Evolutionary conservation across 2,113 vertebrate genomes (phyloP), one percentile per base, ranked within the genome.

Genomic region (Hyla sarda): DNA sequence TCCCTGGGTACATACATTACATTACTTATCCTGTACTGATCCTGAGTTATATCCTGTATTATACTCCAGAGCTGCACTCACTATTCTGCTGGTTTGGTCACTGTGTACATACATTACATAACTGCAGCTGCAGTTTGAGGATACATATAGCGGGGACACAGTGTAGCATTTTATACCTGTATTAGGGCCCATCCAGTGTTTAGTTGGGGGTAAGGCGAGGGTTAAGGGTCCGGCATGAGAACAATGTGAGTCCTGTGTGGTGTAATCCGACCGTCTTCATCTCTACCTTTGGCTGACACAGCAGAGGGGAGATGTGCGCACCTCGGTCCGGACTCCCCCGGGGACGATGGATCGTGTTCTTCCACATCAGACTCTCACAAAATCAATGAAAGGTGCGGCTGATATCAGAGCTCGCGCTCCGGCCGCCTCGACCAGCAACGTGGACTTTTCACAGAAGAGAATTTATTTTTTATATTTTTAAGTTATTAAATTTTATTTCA

Each of bases 231-330:
- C 34, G 34, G 37, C 56, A 1, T 62, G 56, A 34, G 58, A 47
- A 82, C 25, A 74, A 74, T 71, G 67, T 11, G n/a, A n/a, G n/a
- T n/a, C n/a, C n/a, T n/a, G n/a, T 47, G 69, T 83, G 19, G n/a
- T 54, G 82, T 17, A 73, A 83, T 32, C 23, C 1, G 69, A 83
- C 6, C 69, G 17, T 30, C 69, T 52, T 72, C 41, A 71, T 30
- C 16, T 23, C 58, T 56, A 73, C 82, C 82, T 83, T 25, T 52
- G 25, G 69, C 82, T 74, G 82, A 83, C 48, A 21, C 50, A 74
- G 82, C 82, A 47, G 50, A 9, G 32, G n/a, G 9, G 48, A 45
- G 82, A 74, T 74, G 54, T 25, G 50, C 32, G 72, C 82, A 17
- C 50, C 50, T 11, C 13, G 5, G 3, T 73, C 32, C 67, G 21